Evolutionary conservation across 1,140 invertebrate species (phyloP), one percentile per base, ranked within the genome.

Genomic region (Polyergus mexicanus): DNA sequence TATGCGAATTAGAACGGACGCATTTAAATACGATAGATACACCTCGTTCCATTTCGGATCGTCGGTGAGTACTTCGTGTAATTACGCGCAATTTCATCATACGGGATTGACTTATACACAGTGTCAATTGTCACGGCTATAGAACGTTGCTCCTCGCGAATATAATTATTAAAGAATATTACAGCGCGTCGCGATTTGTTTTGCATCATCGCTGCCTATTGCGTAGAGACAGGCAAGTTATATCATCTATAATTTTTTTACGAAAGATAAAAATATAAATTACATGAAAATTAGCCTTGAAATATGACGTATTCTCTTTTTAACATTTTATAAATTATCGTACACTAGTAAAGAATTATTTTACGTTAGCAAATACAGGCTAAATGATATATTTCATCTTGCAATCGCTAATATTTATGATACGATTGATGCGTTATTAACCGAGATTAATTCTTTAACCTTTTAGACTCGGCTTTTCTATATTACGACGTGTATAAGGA

Each of bases 21-120:
- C n/a, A 56, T 13, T 65, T 63, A 32, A 84, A 51, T 19, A 51
- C 16, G 16, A 51, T 76, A 47, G 54, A 74, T 83, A 38, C 68
- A 83, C 7, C 66, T 41, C 10, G 25, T 74, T 60, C 68, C 3
- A 81, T 60, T 69, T 54, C 38, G 41, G 69, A 22, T 1, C 16
- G 47, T 28, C 8, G 19, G 19, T 22, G 19, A 44, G n/a, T 22
- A 11, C 11, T 8, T 62, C 41, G 44, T 13, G 35, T 38, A 88
- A 80, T 88, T 68, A 35, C 54, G 25, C 13, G 54, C 41, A 22
- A 80, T 88, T 69, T 80, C 16, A 38, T 41, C 35, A 71, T 38
- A 51, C 41, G 11, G 28, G 32, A 81, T 89, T 58, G 81, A 88
- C 56, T 75, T 38, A 6, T 51, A 51, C 16, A 5, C 41, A 56